Base-by-base conservation (phyloP, 2,888 invertebrate genomes). In the Hyppa rectilinea region DNA sequence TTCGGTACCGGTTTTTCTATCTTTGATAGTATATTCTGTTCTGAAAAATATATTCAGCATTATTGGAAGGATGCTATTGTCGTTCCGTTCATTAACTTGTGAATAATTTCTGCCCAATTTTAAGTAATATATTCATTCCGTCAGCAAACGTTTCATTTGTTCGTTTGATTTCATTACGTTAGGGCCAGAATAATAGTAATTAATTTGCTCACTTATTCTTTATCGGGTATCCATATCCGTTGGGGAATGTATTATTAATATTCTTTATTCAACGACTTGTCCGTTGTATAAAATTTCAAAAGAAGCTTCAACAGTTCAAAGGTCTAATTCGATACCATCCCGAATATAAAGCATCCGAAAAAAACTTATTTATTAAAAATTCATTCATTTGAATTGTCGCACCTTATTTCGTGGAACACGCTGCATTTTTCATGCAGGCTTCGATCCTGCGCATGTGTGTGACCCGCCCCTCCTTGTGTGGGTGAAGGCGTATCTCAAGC, bases 341-440 rank as follows among this genome's bases (percentile, higher is more conserved):
- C 36, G 64, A 80, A 72, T 60, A 55, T 65, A 84, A 73, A 75
- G 53, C 61, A 56, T 58, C 34, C 36, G 23, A 71, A 67, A 45
- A 55, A 64, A 36, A 31, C 29, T 60, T 69, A 72, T 70, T 66
- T 71, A 76, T 73, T 69, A 65, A 65, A 70, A 73, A 65, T 53
- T 65, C 45, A 75, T 84, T 70, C 70, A 75, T 85, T 74, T 64
- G 66, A 73, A 76, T 74, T 73, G 75, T 75, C 88, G 88, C 89
- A 89, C 89, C 87, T 81, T 87, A 77, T 82, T 88, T 87, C 82
- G 87, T 87, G 85, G 89, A 85, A 88, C 84, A 87, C 85, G 81
- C 85, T 92, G 91, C 92, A 93, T 93, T 94, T 83, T 94, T 94
- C 93, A 94, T 91, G 93, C 92, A 94, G 92, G 92, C 87, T 92